Evolutionary conservation across 92 coral and sea anemone species (phyloP).

Genomic region (Umimayanthus chanpuru): DNA sequence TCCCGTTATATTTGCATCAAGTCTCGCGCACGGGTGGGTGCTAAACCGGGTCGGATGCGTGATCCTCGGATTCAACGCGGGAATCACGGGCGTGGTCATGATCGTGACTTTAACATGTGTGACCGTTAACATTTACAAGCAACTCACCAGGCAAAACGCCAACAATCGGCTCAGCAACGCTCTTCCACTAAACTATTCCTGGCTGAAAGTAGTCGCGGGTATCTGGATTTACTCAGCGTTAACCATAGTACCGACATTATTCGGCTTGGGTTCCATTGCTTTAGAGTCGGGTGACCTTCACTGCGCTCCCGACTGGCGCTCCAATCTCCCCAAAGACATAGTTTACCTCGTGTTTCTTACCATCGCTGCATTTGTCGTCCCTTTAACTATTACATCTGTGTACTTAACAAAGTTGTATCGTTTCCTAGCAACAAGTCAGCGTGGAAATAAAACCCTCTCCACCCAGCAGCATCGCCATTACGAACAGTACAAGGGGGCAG

Average conservation of each 20-base stretch:
- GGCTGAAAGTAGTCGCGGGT: neutral
- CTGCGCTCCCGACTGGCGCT: conserved; percentile 65
- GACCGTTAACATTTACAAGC: conserved; percentile 10
- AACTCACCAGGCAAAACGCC: conserved; percentile 3
- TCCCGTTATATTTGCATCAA: conserved; percentile 50
- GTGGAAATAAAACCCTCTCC: neutral
- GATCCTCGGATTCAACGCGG: conserved; percentile 50
- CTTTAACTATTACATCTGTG: conserved; percentile 13
- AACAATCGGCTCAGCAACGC: neutral
- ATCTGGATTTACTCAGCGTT: conserved; percentile 48
- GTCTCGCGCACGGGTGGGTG: conserved; percentile 34
- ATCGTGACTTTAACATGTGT: conserved; percentile 25
- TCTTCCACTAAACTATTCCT: neutral
- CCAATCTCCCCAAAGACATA: conserved; percentile 13
- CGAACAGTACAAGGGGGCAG: conserved; percentile 21
- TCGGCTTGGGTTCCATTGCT: conserved; percentile 47
- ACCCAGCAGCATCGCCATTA: neutral
- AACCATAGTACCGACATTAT: conserved; percentile 49
- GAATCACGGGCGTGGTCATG: conserved; percentile 51
- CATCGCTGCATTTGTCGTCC: conserved; percentile 33
- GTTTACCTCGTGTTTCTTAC: conserved; percentile 38
- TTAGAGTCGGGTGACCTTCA: conserved; percentile 51
- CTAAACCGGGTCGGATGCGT: conserved; percentile 33
- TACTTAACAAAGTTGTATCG: conserved; percentile 23
- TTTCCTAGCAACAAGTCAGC: conserved; percentile 11